These are phyloP conservation scores for Empis stercorea DNA, from an alignment of 2,888 invertebrate genomes.

Conservation along the genomic window DNA sequence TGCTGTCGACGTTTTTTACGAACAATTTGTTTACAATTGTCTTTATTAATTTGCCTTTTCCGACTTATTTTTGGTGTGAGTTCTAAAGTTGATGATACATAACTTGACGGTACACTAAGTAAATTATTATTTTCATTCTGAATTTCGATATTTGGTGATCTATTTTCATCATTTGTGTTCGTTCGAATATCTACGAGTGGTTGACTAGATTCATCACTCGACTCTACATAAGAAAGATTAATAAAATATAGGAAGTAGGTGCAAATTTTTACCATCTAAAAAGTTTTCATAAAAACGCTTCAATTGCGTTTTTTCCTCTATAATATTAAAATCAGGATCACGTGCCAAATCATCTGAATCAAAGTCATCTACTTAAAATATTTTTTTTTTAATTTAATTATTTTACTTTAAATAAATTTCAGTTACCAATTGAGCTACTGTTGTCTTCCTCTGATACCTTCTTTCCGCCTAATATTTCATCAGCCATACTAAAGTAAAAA, in stretches of 20 bases:
- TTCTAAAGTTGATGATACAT: background rate
- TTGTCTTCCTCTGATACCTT: background rate
- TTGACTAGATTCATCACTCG: background rate
- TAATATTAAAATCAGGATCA: background rate
- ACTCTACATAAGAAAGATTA: background rate
- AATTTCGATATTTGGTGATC: background rate
- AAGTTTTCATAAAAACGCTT: background rate
- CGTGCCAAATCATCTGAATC: background rate
- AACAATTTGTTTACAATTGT: too few species aligned
- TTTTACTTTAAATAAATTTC: background rate
- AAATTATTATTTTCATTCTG: too few species aligned
- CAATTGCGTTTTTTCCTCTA: background rate
- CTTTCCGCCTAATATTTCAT: background rate
- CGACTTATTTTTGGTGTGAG: background rate
- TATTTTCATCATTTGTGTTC: background rate
- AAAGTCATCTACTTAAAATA: background rate
- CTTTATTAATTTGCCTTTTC: background rate
- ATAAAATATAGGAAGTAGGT: too few species aligned
- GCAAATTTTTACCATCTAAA: background rate
- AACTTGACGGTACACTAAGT: background rate
- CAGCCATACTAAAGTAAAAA: background rate
- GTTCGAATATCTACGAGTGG: too few species aligned
- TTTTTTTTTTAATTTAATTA: background rate
- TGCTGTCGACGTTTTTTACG: background rate
- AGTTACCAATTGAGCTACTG: background rate